phyloP scores from a whole-genome alignment of 2,888 invertebrate species.

The Sabatieria punctata region DNA sequence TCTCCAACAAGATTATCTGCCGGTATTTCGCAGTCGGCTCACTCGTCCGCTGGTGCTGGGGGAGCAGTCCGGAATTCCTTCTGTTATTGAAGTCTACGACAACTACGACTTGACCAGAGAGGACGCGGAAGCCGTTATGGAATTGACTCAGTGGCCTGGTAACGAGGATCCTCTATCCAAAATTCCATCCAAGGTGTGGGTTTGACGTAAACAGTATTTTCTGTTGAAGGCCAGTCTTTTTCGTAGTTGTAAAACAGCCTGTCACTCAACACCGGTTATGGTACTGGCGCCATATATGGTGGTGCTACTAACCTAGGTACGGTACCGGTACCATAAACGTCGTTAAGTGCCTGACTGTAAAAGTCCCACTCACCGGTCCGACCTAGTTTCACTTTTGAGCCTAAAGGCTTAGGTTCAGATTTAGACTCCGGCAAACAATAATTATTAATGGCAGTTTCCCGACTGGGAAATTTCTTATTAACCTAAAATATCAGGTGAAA shows the following conservation, averaged over 20 bases:
- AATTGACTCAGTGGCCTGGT: slow-evolving; percentile 64
- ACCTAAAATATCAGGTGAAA: slow-evolving; percentile 49
- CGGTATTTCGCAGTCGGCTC: slow-evolving; percentile 54
- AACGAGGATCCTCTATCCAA: slow-evolving; percentile 50
- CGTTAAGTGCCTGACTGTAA: too few relatives aligned
- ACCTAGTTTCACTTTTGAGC: too few relatives aligned
- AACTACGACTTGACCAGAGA: slow-evolving; percentile 71
- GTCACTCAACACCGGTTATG: too few relatives aligned
- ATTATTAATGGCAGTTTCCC: too few relatives aligned
- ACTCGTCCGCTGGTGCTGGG: slow-evolving; percentile 53
- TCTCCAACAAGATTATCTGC: slow-evolving; percentile 71
- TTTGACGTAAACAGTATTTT: too few relatives aligned
- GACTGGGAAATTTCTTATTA: not conserved
- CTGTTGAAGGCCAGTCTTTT: not conserved
- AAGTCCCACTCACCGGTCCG: too few relatives aligned
- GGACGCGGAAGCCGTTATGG: slow-evolving; percentile 72
- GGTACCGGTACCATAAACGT: too few relatives aligned
- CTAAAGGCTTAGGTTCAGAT: too few relatives aligned
- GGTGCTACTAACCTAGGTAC: too few relatives aligned
- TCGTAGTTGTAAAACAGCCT: too few relatives aligned
- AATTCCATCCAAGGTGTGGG: slow-evolving; percentile 39
- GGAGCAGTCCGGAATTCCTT: slow-evolving; percentile 52
- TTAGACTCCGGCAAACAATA: too few relatives aligned
- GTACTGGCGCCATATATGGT: too few relatives aligned
- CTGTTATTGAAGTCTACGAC: slow-evolving; percentile 54